Base-by-base conservation (phyloP, 1,140 invertebrate genomes). In the Saccostrea echinata region DNA sequence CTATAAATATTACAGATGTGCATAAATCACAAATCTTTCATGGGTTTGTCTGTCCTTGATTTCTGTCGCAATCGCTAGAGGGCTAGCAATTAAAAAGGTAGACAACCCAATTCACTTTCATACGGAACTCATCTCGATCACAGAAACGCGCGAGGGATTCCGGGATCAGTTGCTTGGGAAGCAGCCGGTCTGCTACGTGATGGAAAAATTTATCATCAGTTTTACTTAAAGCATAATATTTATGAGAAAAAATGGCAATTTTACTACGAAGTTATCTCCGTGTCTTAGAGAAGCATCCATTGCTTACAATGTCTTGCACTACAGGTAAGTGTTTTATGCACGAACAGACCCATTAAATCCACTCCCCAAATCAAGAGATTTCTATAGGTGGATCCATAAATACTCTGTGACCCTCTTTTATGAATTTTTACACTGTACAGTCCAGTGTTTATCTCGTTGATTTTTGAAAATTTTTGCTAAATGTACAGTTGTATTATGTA, bases 201-300 rank as follows among this genome's bases (percentile, higher is more conserved):
- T 76, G 68, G 68, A 76, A 76, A 76, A 76, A 30, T 76, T 76
- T n/a, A 61, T 61, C 6, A 21, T 61, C 55, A 21, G 18, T 61
- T 13, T 9, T 76, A 30, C 30, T 12, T 61, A 76, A 76, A 76
- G 24, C 12, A 16, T 16, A 61, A 18, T 21, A 33, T 33, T 30
- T 12, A 2, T 30, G 1, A 13, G 68, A 76, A 13, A 76, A 33
- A 35, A 76, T 76, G 68, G 27, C 68, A 16, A 76, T 13, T 11
- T 33, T 76, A 16, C 11, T 76, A 16, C 24, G 30, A 27, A 30
- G 68, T 33, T 76, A 76, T 76, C 30, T 76, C 30, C 68, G 68
- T 16, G 27, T 76, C 33, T 76, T 76, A 27, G 68, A 76, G 27
- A 76, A 76, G 68, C 68, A 76, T 30, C 68, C 68, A 76, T 30